Evolutionary conservation across 2,888 invertebrate species (phyloP).

Genomic region (Microdon myrmicae): DNA sequence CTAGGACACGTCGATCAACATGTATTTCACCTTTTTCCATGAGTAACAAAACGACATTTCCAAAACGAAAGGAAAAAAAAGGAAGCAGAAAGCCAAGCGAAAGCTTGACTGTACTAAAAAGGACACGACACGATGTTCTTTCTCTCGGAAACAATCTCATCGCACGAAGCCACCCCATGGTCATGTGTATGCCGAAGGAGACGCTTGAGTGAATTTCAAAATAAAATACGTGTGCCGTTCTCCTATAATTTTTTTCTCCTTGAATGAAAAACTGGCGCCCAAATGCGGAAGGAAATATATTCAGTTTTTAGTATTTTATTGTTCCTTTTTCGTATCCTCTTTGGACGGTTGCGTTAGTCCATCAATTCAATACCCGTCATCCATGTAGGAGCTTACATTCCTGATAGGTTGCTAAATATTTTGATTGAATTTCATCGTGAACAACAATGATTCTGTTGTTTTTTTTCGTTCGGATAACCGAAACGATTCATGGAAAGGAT

Average conservation of each 20-base stretch:
- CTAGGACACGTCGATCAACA: too few species aligned
- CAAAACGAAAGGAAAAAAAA: too few species aligned
- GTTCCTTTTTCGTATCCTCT: background rate
- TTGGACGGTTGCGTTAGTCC: background rate
- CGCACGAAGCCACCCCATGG: too few species aligned
- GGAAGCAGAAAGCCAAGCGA: too few species aligned
- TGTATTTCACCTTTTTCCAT: too few species aligned
- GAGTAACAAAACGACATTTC: too few species aligned
- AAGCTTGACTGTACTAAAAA: too few species aligned
- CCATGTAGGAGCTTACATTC: background rate
- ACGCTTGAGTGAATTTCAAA: slow-evolving; percentile 21
- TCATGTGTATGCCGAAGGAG: too few species aligned
- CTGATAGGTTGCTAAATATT: slow-evolving; percentile 36
- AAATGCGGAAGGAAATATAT: slow-evolving; percentile 27
- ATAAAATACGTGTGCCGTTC: slow-evolving; percentile 18
- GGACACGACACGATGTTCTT: too few species aligned
- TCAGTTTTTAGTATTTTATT: background rate
- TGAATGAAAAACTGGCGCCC: slow-evolving; percentile 34
- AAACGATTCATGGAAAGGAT: too few species aligned
- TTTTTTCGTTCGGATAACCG: too few species aligned
- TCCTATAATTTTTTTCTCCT: slow-evolving; percentile 22
- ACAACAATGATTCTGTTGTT: slow-evolving; percentile 25
- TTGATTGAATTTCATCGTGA: slow-evolving; percentile 46
- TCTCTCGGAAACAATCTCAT: slow-evolving; percentile 18
- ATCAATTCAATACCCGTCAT: slow-evolving; percentile 15